A percentile compares a stretch with the other conserved stretches of the same genome.
Conservation (phyloP, 2,113 vertebrate genomes). For the Indicator maculatus region DNA sequence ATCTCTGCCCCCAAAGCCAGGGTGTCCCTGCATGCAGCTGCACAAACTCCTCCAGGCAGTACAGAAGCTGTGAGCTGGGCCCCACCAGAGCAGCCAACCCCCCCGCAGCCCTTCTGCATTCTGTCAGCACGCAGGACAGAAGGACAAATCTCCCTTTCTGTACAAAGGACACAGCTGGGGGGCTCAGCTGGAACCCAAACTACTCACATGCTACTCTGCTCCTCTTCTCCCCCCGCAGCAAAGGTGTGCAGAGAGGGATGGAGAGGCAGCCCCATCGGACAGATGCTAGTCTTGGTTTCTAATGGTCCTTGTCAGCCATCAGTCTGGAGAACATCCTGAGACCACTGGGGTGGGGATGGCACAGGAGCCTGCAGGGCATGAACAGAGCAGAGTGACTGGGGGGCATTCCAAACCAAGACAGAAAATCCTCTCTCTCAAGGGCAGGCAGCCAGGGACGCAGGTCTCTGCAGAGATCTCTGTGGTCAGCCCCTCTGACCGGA, state of each 20-base stretch:
- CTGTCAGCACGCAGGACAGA: not conserved
- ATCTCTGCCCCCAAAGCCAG: not conserved
- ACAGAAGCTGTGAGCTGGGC: not conserved
- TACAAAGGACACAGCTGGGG: not conserved
- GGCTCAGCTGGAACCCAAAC: not conserved
- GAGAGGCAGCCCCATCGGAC: conserved; percentile 61
- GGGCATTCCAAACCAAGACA: not conserved
- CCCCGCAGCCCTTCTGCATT: no score
- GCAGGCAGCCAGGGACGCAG: not conserved
- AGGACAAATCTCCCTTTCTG: not conserved
- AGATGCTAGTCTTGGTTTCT: conserved; percentile 10
- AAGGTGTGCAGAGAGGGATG: conserved; percentile 11
- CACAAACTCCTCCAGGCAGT: not conserved
- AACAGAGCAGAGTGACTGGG: conserved; percentile 15
- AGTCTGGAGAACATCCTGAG: conserved; percentile 28
- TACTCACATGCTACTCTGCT: conserved; percentile 62
- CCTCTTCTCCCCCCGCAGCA: conserved; percentile 50
- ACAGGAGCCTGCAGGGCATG: not conserved
- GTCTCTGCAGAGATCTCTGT: not conserved
- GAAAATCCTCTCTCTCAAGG: not conserved
- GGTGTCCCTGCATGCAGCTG: not conserved
- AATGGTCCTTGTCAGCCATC: not conserved
- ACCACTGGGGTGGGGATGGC: not conserved
- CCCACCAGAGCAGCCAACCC: not conserved
- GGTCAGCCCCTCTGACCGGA: not conserved